These are phyloP conservation scores for Catonia carolina DNA, from an alignment of 2,888 invertebrate genomes.

Conservation along the genomic window DNA sequence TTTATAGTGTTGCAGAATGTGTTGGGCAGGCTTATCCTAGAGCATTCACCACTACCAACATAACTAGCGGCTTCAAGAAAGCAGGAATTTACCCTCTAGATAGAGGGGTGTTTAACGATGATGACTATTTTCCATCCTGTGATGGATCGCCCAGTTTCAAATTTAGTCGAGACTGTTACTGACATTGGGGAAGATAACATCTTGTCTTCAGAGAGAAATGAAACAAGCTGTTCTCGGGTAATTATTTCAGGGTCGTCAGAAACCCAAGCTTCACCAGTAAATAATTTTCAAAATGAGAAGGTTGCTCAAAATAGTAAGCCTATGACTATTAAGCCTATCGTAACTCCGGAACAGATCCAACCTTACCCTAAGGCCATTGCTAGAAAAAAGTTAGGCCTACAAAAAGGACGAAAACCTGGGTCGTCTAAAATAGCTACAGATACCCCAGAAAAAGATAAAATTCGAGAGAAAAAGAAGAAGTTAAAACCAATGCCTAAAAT, in stretches of 20 bases:
- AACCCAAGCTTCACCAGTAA: background rate
- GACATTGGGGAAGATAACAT: no score
- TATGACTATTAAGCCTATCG: background rate
- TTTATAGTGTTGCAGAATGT: slow-evolving; percentile 24
- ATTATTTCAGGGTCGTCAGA: background rate
- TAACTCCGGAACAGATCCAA: background rate
- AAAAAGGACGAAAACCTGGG: background rate
- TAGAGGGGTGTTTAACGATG: slow-evolving; percentile 11
- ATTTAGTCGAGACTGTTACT: background rate
- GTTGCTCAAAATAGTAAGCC: background rate
- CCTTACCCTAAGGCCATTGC: background rate
- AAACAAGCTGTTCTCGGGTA: background rate
- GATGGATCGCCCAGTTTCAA: slow-evolving; percentile 11
- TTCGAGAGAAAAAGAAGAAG: background rate
- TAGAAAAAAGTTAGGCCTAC: background rate
- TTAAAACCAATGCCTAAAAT: background rate
- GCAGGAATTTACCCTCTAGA: slow-evolving; percentile 18
- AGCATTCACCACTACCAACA: slow-evolving; percentile 21
- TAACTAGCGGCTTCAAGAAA: slow-evolving; percentile 22
- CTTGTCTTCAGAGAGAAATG: background rate
- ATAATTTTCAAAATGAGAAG: background rate
- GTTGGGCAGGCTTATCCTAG: slow-evolving; percentile 19
- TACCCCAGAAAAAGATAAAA: background rate
- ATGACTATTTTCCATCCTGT: slow-evolving; percentile 15
- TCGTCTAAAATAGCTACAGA: background rate